A percentile compares a stretch with the other conserved stretches of the same genome.
These are phyloP conservation scores for Philereme vetulata DNA, from an alignment of 2,888 invertebrate genomes.

Conservation along the genomic window DNA sequence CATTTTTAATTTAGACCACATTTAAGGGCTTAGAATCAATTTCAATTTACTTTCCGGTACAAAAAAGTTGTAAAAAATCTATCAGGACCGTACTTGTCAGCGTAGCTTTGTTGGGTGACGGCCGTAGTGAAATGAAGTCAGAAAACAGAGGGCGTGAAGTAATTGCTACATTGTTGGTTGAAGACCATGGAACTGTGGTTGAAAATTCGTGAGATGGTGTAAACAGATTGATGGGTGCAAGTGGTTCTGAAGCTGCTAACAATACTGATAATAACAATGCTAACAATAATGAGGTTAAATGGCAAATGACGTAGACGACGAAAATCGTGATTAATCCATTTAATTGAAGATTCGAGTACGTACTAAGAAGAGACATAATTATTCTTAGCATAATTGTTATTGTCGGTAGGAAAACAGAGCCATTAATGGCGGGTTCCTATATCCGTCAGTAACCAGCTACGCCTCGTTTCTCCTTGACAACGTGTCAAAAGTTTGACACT, in stretches of 20 bases:
- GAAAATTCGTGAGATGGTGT: conserved; percentile 50
- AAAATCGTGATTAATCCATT: no score
- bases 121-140: conserved; percentile 69
- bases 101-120: conserved; percentile 67
- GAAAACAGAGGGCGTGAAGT: conserved; percentile 71
- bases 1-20: conserved; percentile 57
- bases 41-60: conserved; percentile 69
- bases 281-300: no score
- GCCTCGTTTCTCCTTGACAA: no score
- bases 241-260: conserved; percentile 50
- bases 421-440: no score
- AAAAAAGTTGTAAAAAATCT: conserved; percentile 74
- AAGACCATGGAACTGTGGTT: conserved; percentile 61
- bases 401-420: conserved; percentile 17
- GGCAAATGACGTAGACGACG: no score
- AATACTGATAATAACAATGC: no score
- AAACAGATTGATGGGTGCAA: conserved; percentile 46
- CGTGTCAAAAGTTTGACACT: no score
- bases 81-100: conserved; percentile 79
- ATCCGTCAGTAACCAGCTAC: no score
- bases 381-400: background rate
- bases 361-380: background rate
- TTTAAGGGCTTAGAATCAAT: conserved; percentile 65
- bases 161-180: conserved; percentile 67
- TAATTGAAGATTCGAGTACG: no score